A percentile compares a stretch with the other conserved stretches of the same genome.
These are phyloP conservation scores for Eilema depressum DNA, from an alignment of 2,888 invertebrate species.

Conservation along the genomic window DNA sequence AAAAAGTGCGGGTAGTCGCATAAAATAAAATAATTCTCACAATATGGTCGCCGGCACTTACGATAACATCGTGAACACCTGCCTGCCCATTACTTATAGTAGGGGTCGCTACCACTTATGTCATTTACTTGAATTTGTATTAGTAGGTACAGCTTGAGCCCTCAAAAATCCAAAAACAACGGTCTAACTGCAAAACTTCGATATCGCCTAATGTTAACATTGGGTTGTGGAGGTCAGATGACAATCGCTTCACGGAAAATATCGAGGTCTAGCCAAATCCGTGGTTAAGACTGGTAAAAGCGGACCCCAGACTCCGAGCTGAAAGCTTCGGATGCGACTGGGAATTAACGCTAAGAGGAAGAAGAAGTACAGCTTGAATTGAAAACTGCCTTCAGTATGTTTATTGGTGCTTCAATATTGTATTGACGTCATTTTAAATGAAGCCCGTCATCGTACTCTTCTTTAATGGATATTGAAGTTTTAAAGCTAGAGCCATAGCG, in stretches of 20 bases:
- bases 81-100: conserved; percentile 49
- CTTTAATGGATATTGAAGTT: neutral
- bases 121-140: conserved; percentile 47
- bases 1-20: conserved; percentile 30
- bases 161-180: no score
- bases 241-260: no score
- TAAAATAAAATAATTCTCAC: conserved; percentile 50
- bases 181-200: no score
- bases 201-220: no score
- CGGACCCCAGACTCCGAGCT: no score
- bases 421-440: neutral
- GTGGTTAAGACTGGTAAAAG: no score
- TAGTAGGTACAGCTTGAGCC: no score
- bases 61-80: conserved; percentile 47
- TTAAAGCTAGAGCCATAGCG: neutral
- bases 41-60: conserved; percentile 46
- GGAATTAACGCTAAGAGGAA: no score
- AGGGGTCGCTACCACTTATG: conserved; percentile 42
- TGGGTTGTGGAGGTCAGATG: no score
- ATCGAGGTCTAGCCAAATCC: no score
- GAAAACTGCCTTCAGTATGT: neutral
- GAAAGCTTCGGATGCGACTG: no score
- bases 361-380: conserved; percentile 16
- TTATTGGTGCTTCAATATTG: neutral
- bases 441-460: neutral